Base-by-base conservation (phyloP, 2,888 invertebrate species). In the Drosophila aldrichi region DNA sequence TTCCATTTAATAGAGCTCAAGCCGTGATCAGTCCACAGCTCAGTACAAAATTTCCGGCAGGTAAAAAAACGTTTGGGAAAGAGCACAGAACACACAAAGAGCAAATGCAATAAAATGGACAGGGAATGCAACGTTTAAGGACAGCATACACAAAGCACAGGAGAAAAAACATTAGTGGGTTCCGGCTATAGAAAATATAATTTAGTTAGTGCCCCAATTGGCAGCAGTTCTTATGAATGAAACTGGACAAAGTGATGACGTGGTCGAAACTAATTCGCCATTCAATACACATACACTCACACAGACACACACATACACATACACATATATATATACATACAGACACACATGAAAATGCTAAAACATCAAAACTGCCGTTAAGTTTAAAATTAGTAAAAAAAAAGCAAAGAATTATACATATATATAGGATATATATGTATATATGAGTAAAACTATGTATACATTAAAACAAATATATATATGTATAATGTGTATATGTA, bases 321-420 rank as follows among this genome's bases (percentile, higher is more conserved):
- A 56, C 22, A 44, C 6, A 49, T 38, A 68, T 22, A 22, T 25
- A 25, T 22, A 25, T 25, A 25, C n/a, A 52, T 22, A 72, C 49
- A 25, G 0, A 25, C 51, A 48, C 44, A 79, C 62, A 82, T 65
- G 62, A 72, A 70, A 63, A 82, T 64, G 75, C 63, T 79, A 85
- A 82, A 85, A 88, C 88, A 88, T 86, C 88, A 88, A 86, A 83
- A 86, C 86, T 86, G 86, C 86, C 86, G 86, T 86, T 86, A 86
- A 82, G 88, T 88, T 86, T 74, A 88, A 84, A 70, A 67, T 77
- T 67, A 79, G 76, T 74, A 74, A 67, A 77, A 56, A 56, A 78
- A 80, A 82, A 58, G 18, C 55, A 65, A 83, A 79, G 52, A 63
- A 79, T 66, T 77, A 79, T 81, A 74, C 73, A 82, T 78, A 85